Evolutionary conservation across 2,113 vertebrate species (phyloP), one percentile per base, ranked within the genome.

Genomic region (Bubo blakistoni): DNA sequence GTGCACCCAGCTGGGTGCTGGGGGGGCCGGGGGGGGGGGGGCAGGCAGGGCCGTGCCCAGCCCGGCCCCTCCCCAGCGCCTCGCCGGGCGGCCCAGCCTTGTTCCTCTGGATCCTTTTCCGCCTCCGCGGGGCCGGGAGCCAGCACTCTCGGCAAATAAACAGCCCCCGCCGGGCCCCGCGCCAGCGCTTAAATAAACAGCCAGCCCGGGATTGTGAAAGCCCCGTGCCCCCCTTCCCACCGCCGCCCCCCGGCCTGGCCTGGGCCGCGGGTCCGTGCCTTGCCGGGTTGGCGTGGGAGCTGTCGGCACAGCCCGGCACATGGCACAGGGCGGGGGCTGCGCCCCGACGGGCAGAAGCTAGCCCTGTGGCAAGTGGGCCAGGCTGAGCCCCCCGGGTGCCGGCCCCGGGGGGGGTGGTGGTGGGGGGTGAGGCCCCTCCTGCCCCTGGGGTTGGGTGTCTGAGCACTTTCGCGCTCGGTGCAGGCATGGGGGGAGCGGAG

Each of bases 51-150:
- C 94, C 30, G 7, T 93, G 90, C 96, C 94, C 87, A 3, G 73
- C 90, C 88, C 92, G 0, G 92, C 94, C 94, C 79, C 89, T 92
- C 92, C 95, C 95, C 86, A 96, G 95, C 34, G 94, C 97, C 96
- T 88, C 93, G 93, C 55, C 29, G 73, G 97, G 97, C 97, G 96
- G 97, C 97, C 96, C 96, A 82, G 95, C 93, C 94, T 97, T 93
- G 95, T 96, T 97, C 93, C 95, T 96, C 96, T 94, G 95, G 96
- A 96, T 96, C 96, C 96, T 92, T 96, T 97, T 96, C 94, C 96
- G 93, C 96, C 96, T 96, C 93, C 93, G 91, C 89, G 92, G 89
- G 96, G 96, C 94, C 29, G 54, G 91, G 94, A 94, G 96, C 92
- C 94, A 96, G 65, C 63, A 57, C 93, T 95, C 96, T 96, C 96